Conservation (phyloP, 2,888 invertebrate species). For the Augiades crinisus region DNA sequence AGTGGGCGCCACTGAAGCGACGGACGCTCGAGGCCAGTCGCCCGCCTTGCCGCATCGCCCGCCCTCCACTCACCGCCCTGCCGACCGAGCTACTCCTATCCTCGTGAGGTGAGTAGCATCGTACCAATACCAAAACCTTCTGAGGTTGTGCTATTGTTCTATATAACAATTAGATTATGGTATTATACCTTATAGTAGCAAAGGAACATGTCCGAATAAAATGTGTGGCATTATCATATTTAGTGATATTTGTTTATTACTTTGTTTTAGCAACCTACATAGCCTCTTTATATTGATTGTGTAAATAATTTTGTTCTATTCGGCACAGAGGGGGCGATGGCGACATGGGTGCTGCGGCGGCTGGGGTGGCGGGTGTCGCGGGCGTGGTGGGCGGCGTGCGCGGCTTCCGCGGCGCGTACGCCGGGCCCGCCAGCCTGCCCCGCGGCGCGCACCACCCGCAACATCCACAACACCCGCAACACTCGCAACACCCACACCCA, state of each 20-base stretch:
- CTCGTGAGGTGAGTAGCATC: constrained; percentile 54
- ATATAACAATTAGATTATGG: no score
- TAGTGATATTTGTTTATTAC: no score
- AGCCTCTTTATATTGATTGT: no score
- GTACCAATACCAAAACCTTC: neutral
- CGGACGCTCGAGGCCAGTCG: constrained; percentile 69
- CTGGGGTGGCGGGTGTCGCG: constrained; percentile 37
- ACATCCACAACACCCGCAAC: constrained; percentile 35
- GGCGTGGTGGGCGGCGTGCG: constrained; percentile 37
- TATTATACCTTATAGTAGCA: no score
- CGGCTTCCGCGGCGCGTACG: constrained; percentile 46
- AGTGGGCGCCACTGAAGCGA: constrained; percentile 65
- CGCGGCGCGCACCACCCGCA: constrained; percentile 69
- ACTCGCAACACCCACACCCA: constrained; percentile 30
- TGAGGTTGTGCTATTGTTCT: neutral
- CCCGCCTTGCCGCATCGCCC: constrained; percentile 72
- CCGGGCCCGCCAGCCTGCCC: constrained; percentile 67
- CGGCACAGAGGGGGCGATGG: constrained; percentile 36
- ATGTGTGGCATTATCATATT: no score
- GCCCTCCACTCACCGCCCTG: constrained; percentile 52
- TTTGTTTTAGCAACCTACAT: no score
- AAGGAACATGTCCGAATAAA: no score
- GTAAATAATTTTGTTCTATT: neutral
- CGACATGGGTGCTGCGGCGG: constrained; percentile 38
- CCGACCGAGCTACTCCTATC: constrained; percentile 63